phyloP scores from a whole-genome alignment of 2,888 invertebrate species.

The Linyphia triangularis region DNA sequence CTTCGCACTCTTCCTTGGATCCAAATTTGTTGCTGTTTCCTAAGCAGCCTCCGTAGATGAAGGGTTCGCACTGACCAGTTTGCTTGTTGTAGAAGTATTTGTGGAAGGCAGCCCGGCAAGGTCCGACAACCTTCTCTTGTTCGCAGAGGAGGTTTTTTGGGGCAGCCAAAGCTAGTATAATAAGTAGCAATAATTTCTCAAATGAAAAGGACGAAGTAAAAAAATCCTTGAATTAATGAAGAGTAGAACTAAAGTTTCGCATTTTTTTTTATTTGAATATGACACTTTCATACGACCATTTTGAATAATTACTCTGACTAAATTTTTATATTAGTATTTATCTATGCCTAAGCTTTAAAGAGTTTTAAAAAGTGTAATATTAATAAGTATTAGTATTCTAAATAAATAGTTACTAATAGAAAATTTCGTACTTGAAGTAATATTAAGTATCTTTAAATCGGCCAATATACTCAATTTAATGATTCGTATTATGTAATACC shows the following conservation, averaged over 20 bases:
- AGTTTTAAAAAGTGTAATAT: too few species aligned
- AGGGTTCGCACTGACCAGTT: conserved; percentile 76
- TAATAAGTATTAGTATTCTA: too few species aligned
- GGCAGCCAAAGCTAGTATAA: background rate
- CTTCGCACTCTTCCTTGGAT: conserved; percentile 40
- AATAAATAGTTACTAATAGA: too few species aligned
- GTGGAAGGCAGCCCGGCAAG: conserved; percentile 67
- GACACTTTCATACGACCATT: too few species aligned
- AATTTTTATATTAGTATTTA: too few species aligned
- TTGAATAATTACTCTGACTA: too few species aligned
- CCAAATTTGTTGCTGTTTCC: conserved; percentile 77
- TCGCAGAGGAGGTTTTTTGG: background rate
- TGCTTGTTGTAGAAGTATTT: conserved; percentile 76
- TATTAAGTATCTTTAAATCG: too few species aligned
- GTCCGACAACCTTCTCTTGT: conserved; percentile 20
- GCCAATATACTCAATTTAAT: too few species aligned
- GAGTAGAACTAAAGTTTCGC: background rate
- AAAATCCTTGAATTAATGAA: background rate
- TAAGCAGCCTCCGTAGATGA: conserved; percentile 77
- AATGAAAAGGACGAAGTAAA: conserved; percentile 22
- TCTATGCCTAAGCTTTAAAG: too few species aligned
- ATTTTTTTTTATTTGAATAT: too few species aligned
- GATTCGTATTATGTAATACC: too few species aligned
- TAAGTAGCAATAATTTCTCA: conserved; percentile 49
- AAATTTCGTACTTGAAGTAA: too few species aligned